Conservation (phyloP, 1,140 invertebrate genomes). For the Cyphomyrmex costatus region DNA sequence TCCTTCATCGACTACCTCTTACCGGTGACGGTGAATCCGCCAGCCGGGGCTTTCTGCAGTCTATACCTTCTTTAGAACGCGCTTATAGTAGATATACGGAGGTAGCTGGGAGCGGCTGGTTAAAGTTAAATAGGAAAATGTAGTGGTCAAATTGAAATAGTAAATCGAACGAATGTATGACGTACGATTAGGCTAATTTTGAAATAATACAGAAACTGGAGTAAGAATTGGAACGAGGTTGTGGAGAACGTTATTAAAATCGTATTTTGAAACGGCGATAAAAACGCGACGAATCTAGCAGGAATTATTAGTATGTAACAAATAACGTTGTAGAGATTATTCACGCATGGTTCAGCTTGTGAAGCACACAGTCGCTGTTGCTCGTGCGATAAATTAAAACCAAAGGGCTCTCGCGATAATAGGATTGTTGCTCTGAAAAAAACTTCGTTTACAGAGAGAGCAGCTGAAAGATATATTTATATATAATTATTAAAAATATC, state of each 20-base stretch:
- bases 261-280: not conserved
- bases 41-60: conserved; percentile 7
- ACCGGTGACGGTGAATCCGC: conserved; percentile 25
- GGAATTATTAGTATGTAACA: conserved; percentile 10
- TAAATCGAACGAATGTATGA: not conserved
- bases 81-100: not conserved
- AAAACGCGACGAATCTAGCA: not conserved
- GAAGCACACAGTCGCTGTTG: not conserved
- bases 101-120: not conserved
- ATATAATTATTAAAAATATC: too few species aligned
- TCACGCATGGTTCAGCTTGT: not conserved
- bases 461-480: not conserved
- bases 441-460: not conserved
- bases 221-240: not conserved
- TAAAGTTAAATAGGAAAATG: conserved; percentile 9
- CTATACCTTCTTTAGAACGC: not conserved
- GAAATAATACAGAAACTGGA: not conserved
- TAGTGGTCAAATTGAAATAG: not conserved
- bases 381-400: not conserved
- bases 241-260: not conserved
- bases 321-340: conserved; percentile 4
- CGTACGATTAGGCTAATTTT: not conserved
- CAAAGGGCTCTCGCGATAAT: not conserved
- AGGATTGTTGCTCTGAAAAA: not conserved
- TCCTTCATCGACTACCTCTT: conserved; percentile 52